Conservation (phyloP, 2,113 vertebrate species). For the Apodemus sylvaticus region DNA sequence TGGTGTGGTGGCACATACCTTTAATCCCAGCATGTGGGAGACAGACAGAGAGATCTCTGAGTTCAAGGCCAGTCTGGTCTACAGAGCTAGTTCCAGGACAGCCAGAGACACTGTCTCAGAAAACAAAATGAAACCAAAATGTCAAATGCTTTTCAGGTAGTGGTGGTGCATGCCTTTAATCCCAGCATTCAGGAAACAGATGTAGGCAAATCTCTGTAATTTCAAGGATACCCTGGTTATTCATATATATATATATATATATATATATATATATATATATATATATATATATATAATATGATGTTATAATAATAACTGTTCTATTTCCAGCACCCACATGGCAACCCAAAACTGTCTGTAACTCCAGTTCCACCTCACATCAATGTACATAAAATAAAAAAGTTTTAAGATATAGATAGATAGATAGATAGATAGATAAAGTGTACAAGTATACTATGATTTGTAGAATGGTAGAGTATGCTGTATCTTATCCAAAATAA, state of each 20-base stretch:
- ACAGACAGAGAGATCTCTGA: background rate
- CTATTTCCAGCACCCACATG: background rate
- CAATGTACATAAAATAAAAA: background rate
- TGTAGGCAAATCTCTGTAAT: background rate
- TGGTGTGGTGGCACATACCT: background rate
- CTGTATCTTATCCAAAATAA: slow-evolving; percentile 20
- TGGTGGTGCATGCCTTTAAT: background rate
- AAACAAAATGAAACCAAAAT: background rate
- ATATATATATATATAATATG: no score
- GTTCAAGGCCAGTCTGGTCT: background rate
- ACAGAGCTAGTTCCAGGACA: background rate
- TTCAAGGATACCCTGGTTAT: background rate
- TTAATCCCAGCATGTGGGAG: background rate
- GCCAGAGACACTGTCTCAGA: background rate
- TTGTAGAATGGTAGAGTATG: slow-evolving; percentile 35
- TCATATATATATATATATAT: no score
- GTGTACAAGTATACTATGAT: background rate
- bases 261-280: no score
- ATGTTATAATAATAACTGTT: background rate
- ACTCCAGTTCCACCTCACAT: background rate
- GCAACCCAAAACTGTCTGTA: background rate
- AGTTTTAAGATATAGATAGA: background rate
- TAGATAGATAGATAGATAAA: background rate
- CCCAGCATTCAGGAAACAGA: background rate
- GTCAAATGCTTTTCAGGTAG: background rate